A percentile compares a stretch with the other conserved stretches of the same genome.
These are phyloP conservation scores for Sycobia sp. DNA, from an alignment of 1,140 invertebrate species.

Conservation along the genomic window DNA sequence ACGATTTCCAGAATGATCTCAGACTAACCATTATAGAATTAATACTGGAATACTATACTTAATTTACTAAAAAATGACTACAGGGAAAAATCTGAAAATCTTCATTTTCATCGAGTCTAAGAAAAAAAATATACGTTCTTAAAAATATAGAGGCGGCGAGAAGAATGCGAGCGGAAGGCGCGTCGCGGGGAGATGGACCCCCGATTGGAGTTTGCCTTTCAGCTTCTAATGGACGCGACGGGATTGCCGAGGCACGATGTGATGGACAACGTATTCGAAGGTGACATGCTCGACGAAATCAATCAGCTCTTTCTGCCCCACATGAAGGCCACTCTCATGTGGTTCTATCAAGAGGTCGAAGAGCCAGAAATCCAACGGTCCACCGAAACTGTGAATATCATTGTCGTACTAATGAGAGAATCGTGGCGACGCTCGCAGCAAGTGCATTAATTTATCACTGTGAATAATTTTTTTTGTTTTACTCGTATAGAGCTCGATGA, in stretches of 20 bases:
- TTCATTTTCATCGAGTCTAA: too few species aligned
- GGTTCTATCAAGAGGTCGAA: constrained; percentile 89
- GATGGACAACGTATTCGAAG: constrained; percentile 88
- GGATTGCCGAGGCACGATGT: constrained; percentile 78
- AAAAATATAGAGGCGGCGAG: constrained; percentile 72
- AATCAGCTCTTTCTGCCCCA: constrained; percentile 86
- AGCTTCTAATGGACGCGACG: constrained; percentile 82
- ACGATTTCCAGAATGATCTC: too few species aligned
- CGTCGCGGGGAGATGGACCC: constrained; percentile 87
- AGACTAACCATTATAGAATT: too few species aligned
- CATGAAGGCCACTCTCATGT: constrained; percentile 85
- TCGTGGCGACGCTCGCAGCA: neutral
- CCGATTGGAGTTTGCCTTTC: constrained; percentile 85
- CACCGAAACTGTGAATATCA: constrained; percentile 53
- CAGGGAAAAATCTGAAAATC: too few species aligned
- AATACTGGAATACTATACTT: too few species aligned
- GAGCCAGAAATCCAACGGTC: constrained; percentile 66
- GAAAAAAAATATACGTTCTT: too few species aligned
- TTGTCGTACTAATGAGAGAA: neutral
- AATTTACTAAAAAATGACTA: too few species aligned
- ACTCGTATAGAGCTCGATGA: constrained; percentile 41
- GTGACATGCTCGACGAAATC: constrained; percentile 87
- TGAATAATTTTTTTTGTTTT: too few species aligned
- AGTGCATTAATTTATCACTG: too few species aligned
- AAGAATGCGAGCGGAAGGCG: constrained; percentile 89